A percentile compares a stretch with the other conserved stretches of the same genome.
These are phyloP conservation scores for Smutsia temminckii DNA, from an alignment of 2,797 vertebrate genomes.

Conservation along the genomic window DNA sequence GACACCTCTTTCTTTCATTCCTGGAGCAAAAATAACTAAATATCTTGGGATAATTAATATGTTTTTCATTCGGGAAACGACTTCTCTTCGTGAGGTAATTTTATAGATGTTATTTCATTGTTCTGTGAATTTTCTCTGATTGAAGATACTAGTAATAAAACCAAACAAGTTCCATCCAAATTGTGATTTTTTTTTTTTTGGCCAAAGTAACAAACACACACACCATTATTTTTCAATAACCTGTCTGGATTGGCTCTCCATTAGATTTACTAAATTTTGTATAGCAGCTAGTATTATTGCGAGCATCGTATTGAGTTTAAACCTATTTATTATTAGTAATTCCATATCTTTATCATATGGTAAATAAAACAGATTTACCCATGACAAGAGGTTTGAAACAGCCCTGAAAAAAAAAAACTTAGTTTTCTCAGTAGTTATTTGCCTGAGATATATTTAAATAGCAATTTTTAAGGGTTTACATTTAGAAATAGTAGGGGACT, in stretches of 20 bases:
- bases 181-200: not conserved
- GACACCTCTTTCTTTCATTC: slow-evolving; percentile 98
- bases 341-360: not conserved
- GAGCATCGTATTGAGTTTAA: slow-evolving; percentile 22
- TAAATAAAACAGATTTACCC: not conserved
- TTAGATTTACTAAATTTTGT: not conserved
- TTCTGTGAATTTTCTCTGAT: not conserved
- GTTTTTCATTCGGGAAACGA: slow-evolving; percentile 99
- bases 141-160: slow-evolving; percentile 25
- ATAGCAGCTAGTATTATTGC: not conserved
- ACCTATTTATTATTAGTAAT: slow-evolving; percentile 29
- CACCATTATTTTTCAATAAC: not conserved
- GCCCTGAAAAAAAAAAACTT: not conserved
- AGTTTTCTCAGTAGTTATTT: not conserved
- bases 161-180: not conserved
- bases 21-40: slow-evolving; percentile 95
- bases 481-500: not conserved
- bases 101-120: not conserved
- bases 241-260: not conserved
- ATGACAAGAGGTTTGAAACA: slow-evolving; percentile 1
- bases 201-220: not conserved
- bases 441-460: not conserved
- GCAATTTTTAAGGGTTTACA: not conserved
- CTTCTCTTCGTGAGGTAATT: slow-evolving; percentile 96
- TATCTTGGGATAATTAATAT: slow-evolving; percentile 99